Base-by-base conservation (phyloP, 2,888 invertebrate genomes). In the Tolmerus cingulatus region DNA sequence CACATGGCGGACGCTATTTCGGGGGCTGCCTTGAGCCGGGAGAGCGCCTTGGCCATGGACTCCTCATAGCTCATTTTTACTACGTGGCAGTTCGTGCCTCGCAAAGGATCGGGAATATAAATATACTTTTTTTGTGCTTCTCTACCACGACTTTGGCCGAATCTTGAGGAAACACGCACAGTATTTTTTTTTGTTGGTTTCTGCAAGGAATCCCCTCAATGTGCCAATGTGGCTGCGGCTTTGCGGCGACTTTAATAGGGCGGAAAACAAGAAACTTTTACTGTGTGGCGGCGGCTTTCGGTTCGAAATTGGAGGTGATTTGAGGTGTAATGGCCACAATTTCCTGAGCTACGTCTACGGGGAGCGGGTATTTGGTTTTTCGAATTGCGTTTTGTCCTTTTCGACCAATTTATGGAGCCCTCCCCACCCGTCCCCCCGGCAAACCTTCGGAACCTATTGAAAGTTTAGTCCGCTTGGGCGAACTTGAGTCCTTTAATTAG, bases 321-420 rank as follows among this genome's bases (percentile, higher is more conserved):
- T 37, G 66, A 57, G 82, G 82, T 55, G 55, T 82, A 82, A 82
- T 82, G 37, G 66, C 55, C 66, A 57, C 51, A 82, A 57, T 82
- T 82, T 82, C 57, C 82, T 57, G 57, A 34, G 7, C 78, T 55
- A 30, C 16, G 27, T 30, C 79, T 55, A 40, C 30, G 27, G 66
- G 51, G 16, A 30, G 23, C 30, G 43, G n/a, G 51, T 27, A 79
- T 79, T 79, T 79, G 51, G 51, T 79, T 79, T 79, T 66, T 66
- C 23, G 23, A 51, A 66, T 66, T 27, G 66, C 23, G 23, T 27
- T 79, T 46, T 30, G 79, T 79, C 27, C 79, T 14, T 51, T 79
- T 43, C 43, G n/a, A 23, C 9, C 66, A 66, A 66, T 66, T 66
- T 66, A 66, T 27, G 27, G 23, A 66, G 1, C 27, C 66, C 40